Conservation (phyloP, 2,797 vertebrate species). For the Pseudochromis fuscus region DNA sequence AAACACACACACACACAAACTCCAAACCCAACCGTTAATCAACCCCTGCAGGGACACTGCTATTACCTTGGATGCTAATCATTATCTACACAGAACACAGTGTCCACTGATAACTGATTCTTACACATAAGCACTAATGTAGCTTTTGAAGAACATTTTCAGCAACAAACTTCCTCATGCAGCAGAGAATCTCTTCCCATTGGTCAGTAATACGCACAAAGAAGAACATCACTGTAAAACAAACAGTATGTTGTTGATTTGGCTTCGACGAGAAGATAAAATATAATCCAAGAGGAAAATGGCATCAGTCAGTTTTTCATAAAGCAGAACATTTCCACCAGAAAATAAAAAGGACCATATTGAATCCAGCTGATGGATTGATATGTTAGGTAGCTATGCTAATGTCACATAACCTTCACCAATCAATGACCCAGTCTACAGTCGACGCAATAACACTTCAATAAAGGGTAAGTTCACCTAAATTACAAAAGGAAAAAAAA, state of each 20-base stretch:
- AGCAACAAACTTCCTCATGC: constrained; percentile 2
- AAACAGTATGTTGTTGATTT: background rate
- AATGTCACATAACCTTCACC: background rate
- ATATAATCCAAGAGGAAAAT: background rate
- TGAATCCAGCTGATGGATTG: background rate
- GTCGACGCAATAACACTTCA: no score
- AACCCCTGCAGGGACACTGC: background rate
- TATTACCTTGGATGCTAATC: constrained; percentile 13
- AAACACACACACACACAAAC: background rate
- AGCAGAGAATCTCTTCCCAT: background rate
- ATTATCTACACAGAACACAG: background rate
- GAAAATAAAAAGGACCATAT: background rate
- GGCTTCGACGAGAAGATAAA: background rate
- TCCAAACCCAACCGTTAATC: background rate
- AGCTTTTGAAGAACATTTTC: background rate
- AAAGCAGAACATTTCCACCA: background rate
- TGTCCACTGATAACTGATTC: background rate
- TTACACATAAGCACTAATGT: background rate
- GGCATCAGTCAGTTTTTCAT: background rate
- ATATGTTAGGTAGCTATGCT: background rate
- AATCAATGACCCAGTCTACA: background rate
- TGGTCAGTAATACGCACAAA: background rate
- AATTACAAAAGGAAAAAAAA: background rate
- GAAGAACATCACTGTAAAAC: background rate
- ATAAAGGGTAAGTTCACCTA: background rate